Base-by-base conservation (phyloP, 2,113 vertebrate genomes). In the Apeltes quadracus region DNA sequence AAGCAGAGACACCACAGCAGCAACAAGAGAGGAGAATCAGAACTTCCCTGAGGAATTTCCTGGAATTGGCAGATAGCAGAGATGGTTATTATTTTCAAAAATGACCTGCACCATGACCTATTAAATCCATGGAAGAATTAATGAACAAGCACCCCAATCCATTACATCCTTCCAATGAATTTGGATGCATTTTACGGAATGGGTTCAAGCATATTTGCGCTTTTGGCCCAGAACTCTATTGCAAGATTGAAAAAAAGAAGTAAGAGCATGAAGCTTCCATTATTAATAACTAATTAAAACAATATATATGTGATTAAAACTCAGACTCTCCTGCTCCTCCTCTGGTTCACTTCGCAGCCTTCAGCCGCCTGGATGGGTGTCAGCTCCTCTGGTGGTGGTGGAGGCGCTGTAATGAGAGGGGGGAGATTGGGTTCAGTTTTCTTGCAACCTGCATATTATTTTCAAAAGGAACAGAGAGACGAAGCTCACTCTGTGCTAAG, bases 361-460 rank as follows among this genome's bases (percentile, higher is more conserved):
- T 71, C 69, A 23, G 48, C 18, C 36, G 70, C 29, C 27, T 53
- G 70, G 68, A 56, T 84, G 79, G 81, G 75, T 84, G 76, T 86
- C 76, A 78, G 64, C 79, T 65, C 1, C 72, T 79, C 69, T 48
- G 64, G 66, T 75, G 83, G 81, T 27, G 36, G 57, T 53, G 66
- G 61, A 78, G 76, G 59, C 36, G 14, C 74, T 69, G 61, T 86
- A 82, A 88, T 82, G 61, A 84, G 79, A 65, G 65, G 72, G n/a
- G 61, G 63, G 44, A 48, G 67, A 23, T 41, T 38, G 29, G 64
- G 41, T 76, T 82, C 64, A 65, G 50, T 85, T 78, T 41, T 69
- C 63, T 72, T 20, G 23, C 61, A 58, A 16, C 63, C 41, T 66
- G 67, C 44, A 68, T 68, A 76, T 85, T 73, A 70, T 78, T 85